Evolutionary conservation across 2,797 vertebrate genomes (phyloP), one percentile per base, ranked within the genome.

Genomic region (Hippoglossus hippoglossus): DNA sequence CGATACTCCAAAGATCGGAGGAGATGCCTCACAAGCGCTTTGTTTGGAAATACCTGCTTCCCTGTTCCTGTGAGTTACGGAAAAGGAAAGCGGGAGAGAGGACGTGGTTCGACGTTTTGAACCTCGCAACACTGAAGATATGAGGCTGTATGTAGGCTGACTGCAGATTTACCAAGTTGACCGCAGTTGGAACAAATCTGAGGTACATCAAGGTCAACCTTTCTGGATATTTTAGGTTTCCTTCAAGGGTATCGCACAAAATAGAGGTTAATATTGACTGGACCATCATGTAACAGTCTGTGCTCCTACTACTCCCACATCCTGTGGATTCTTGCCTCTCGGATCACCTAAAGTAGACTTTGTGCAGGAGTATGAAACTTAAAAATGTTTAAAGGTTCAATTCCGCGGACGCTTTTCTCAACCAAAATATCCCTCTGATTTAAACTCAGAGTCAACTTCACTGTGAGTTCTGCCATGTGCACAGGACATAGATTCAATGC

Each of bases 261-360:
- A 80, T n/a, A 55, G 15, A 54, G 56, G 41, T 50, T 58, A 54
- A 72, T 69, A 80, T 83, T 44, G 79, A 86, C 60, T 73, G 63
- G 25, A 34, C 22, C 68, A 59, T 57, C 53, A n/a, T 19, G 41
- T 26, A 75, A 65, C 50, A 57, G 39, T 58, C 44, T 55, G 16
- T 74, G 52, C 63, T 77, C 57, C 52, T 58, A 53, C 52, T 24
- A 80, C 73, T 80, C 87, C 86, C 73, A 86, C 80, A 58, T 39
- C 24, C 24, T 72, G 81, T 86, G 66, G 79, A 83, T 85, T 71
- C 53, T 4, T 24, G 58, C 46, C 55, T 81, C 31, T 24, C 24
- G 15, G 57, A 57, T 79, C 39, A 54, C 67, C 55, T 44, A 22
- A 74, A 77, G 67, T 24, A 54, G 16, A 68, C 36, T 54, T 50